A percentile compares a stretch with the other conserved stretches of the same genome.
Evolutionary conservation across 2,113 vertebrate species (phyloP).

Genomic region (Lasiurus borealis): DNA sequence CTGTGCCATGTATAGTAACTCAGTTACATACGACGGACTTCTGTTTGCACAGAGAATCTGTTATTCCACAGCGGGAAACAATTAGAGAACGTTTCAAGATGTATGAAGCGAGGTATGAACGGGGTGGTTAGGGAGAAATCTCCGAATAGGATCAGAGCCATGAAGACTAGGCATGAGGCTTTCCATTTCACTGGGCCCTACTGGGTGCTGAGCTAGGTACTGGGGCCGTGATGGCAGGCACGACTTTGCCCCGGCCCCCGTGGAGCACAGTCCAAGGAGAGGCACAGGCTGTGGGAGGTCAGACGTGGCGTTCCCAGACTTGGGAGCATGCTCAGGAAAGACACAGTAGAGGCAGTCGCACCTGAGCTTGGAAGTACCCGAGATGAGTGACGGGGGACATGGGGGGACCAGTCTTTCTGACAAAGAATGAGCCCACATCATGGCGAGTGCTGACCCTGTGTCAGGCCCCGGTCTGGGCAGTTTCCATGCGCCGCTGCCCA

Average conservation of each 20-base stretch:
- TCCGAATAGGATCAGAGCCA: background rate
- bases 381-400: too few species aligned
- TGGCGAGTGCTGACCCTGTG: too few species aligned
- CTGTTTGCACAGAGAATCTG: background rate
- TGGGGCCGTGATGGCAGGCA: background rate
- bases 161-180: background rate
- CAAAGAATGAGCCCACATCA: background rate
- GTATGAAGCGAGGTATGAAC: background rate
- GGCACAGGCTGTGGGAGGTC: background rate
- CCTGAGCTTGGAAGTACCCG: background rate
- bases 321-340: background rate
- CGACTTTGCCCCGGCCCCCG: background rate
- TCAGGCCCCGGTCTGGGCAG: too few species aligned
- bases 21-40: background rate
- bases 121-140: background rate
- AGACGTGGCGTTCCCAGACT: background rate
- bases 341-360: background rate
- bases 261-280: background rate
- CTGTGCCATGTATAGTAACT: background rate
- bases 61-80: conserved; percentile 22
- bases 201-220: background rate
- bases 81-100: conserved; percentile 32
- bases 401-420: background rate
- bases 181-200: background rate
- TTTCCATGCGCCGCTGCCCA: fast-evolving